These are phyloP conservation scores for Laticauda colubrina DNA, from an alignment of 2,113 vertebrate species.

Conservation along the genomic window DNA sequence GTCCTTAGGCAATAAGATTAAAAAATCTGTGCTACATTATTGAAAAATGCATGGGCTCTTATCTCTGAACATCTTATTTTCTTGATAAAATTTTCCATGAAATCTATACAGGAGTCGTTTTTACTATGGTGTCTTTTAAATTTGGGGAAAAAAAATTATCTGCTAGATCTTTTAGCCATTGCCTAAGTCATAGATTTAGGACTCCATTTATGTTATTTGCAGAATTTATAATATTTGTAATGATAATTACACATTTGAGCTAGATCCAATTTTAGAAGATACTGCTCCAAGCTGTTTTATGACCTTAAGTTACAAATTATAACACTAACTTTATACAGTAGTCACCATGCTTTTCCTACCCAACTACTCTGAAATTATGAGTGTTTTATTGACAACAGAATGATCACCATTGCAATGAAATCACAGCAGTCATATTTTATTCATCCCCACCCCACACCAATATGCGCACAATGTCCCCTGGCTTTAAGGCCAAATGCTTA, in stretches of 20 bases:
- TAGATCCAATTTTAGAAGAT: neutral
- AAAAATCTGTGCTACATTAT: neutral
- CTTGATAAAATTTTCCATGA: neutral
- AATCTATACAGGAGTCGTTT: neutral
- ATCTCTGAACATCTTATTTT: neutral
- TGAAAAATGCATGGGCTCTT: neutral
- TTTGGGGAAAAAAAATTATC: neutral
- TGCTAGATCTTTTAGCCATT: neutral
- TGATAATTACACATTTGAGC: neutral
- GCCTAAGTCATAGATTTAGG: neutral
- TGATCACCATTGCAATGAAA: neutral
- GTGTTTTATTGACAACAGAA: neutral
- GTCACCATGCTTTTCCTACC: neutral
- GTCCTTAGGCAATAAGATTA: neutral
- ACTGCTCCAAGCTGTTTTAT: neutral
- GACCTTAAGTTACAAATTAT: neutral
- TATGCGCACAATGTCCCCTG: neutral
- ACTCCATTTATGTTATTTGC: neutral
- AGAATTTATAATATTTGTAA: neutral
- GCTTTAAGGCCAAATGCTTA: neutral
- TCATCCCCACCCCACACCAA: neutral
- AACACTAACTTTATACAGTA: neutral
- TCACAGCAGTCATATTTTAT: neutral
- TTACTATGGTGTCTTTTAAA: neutral
- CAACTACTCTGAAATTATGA: neutral